Percentiles rank a stretch among this genome's conserved stretches.
phyloP scores from a whole-genome alignment of 2,113 vertebrate genomes.

The Channa argus region DNA sequence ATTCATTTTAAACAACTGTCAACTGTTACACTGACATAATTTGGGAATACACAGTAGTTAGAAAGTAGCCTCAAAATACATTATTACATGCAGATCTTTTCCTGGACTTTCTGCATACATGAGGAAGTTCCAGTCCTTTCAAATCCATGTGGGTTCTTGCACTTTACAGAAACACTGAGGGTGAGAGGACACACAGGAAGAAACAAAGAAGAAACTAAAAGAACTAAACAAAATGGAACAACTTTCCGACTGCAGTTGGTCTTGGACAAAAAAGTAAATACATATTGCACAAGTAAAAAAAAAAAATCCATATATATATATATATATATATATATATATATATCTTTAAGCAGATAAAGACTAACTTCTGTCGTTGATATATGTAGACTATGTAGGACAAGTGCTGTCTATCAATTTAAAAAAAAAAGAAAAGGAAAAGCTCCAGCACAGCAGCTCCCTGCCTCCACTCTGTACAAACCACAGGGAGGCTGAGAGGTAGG shows the following conservation, averaged over 20 bases:
- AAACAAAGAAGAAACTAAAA: constrained; percentile 39
- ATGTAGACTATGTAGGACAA: constrained; percentile 64
- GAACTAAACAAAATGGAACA: constrained; percentile 39
- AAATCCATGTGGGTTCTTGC: constrained; percentile 64
- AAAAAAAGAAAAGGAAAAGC: constrained; percentile 34
- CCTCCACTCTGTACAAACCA: constrained; percentile 29
- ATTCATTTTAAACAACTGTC: constrained; percentile 90
- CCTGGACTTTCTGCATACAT: constrained; percentile 78
- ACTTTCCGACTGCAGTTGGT: constrained; percentile 60
- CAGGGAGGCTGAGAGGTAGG: constrained; percentile 17
- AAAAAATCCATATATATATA: constrained; percentile 36
- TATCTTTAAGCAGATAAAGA: constrained; percentile 80
- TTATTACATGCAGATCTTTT: constrained; percentile 86
- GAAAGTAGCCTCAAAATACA: constrained; percentile 86
- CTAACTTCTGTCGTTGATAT: constrained; percentile 73
- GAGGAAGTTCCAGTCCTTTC: constrained; percentile 80
- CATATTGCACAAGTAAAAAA: constrained; percentile 78
- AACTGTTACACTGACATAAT: constrained; percentile 90
- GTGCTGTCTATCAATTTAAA: constrained; percentile 51
- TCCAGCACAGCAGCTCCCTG: constrained; percentile 23
- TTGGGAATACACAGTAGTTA: constrained; percentile 89
- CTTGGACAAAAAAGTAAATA: constrained; percentile 73
- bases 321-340: constrained; percentile 48
- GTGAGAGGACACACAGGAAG: constrained; percentile 31
- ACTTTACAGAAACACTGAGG: constrained; percentile 61